Base-by-base conservation (phyloP, 1,140 invertebrate genomes). In the Lucilia sericata region DNA sequence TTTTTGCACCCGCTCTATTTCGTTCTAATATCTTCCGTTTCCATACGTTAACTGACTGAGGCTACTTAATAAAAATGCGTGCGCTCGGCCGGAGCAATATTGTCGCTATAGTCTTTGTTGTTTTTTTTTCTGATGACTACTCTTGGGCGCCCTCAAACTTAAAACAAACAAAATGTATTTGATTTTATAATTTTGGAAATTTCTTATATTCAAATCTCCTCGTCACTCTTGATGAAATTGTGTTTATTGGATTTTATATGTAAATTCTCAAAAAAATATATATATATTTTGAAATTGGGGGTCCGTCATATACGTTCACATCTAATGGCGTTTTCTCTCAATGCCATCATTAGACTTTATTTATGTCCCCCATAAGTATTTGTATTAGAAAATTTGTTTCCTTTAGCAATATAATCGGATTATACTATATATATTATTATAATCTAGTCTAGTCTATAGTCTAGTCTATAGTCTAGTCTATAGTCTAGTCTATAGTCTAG, bases 1-100 rank as follows among this genome's bases (percentile, higher is more conserved):
- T 36, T 36, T 42, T 78, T 25, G 21, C 5, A 21, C n/a, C n/a
- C n/a, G 65, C 21, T 19, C n/a, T 47, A 19, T 19, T 17, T n/a
- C 75, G 75, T n/a, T 78, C 36, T 19, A n/a, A 78, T 34, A 8
- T 47, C 34, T 9, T 8, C n/a, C 75, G 75, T 47, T 19, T 78
- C 75, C 75, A 47, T 78, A 47, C 17, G 74, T 42, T 17, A 76
- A 78, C 75, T 19, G 47, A 78, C 75, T 42, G 36, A 78, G 36
- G 36, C 75, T 30, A 17, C 36, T 19, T 19, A 21, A 47, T 17
- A 70, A 34, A 60, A 75, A 34, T 75, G 74, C 74, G 74, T 75
- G 12, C 7, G 30, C 30, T 60, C n/a, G 42, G 0, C 5, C 42
- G 5, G 42, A 42, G 42, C 74, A 47, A 19, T 47, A 47, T 34